phyloP scores from a whole-genome alignment of 2,888 invertebrate species.

The Eulithis prunata region DNA sequence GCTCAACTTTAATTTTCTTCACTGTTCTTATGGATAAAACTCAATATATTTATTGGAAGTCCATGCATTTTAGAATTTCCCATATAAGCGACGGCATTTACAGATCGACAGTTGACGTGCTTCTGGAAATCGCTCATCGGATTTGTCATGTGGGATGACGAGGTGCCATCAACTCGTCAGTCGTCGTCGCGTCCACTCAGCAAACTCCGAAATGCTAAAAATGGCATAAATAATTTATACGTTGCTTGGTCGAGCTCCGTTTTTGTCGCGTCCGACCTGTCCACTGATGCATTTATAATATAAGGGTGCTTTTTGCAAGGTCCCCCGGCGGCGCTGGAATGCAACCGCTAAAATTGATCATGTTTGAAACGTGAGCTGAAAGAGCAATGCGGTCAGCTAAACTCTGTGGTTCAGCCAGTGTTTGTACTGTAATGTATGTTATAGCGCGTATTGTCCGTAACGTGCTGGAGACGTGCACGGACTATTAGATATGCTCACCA shows the following conservation, averaged over 20 bases:
- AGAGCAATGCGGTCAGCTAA: slow-evolving; percentile 62
- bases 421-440: slow-evolving; percentile 36
- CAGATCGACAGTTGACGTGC: slow-evolving; percentile 6
- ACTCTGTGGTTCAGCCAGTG: slow-evolving; percentile 44
- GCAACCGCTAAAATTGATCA: slow-evolving; percentile 84
- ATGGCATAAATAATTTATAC: slow-evolving; percentile 84
- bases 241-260: slow-evolving; percentile 72
- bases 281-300: slow-evolving; percentile 85
- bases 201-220: slow-evolving; percentile 82
- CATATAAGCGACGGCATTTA: slow-evolving; percentile 8
- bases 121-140: slow-evolving; percentile 42
- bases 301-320: slow-evolving; percentile 83
- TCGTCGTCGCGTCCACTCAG: slow-evolving; percentile 57
- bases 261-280: slow-evolving; percentile 81
- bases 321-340: slow-evolving; percentile 75
- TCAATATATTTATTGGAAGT: slow-evolving; percentile 4
- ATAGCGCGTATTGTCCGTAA: slow-evolving; percentile 33
- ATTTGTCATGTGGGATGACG: slow-evolving; percentile 48
- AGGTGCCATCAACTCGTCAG: slow-evolving; percentile 51
- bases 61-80: slow-evolving; percentile 6
- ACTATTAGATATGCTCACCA: slow-evolving; percentile 50
- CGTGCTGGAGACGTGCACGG: slow-evolving; percentile 45
- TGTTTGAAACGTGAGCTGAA: slow-evolving; percentile 80
- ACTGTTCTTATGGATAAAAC: not conserved
- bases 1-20: not conserved